These are phyloP conservation scores for Leptinotarsa tumamoca DNA, from an alignment of 2,888 invertebrate genomes.

Conservation along the genomic window DNA sequence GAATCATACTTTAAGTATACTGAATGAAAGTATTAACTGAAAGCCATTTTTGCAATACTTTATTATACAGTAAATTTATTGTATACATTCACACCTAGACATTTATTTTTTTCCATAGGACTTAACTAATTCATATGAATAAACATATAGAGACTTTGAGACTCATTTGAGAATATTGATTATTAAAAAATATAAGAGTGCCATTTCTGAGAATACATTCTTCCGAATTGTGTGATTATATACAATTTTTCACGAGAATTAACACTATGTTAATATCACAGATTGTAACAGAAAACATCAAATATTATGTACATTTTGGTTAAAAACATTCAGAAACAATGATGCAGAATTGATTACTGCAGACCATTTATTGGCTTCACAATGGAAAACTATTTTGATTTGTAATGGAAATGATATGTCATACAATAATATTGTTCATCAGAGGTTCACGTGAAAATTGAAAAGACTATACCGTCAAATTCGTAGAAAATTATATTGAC, in stretches of 20 bases:
- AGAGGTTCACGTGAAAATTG: background rate
- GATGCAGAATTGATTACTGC: background rate
- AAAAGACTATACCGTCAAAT: background rate
- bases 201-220: constrained; percentile 22
- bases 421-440: background rate
- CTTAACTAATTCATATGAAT: constrained; percentile 5
- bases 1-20: too few species aligned
- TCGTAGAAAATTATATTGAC: background rate
- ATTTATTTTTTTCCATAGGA: constrained; percentile 16
- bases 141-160: background rate
- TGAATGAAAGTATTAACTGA: too few species aligned
- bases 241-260: constrained; percentile 37
- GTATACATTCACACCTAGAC: constrained; percentile 32
- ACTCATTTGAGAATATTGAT: background rate
- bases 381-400: background rate
- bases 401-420: constrained; percentile 6
- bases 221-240: constrained; percentile 23
- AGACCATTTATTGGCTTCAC: background rate
- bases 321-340: constrained; percentile 17
- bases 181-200: constrained; percentile 22
- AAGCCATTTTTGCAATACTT: background rate
- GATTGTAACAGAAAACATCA: constrained; percentile 50
- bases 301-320: constrained; percentile 42
- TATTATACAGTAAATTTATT: constrained; percentile 39
- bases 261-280: constrained; percentile 57